Evolutionary conservation across 2,888 invertebrate genomes (phyloP), one percentile per base, ranked within the genome.

Genomic region (Tachystola acroxantha): DNA sequence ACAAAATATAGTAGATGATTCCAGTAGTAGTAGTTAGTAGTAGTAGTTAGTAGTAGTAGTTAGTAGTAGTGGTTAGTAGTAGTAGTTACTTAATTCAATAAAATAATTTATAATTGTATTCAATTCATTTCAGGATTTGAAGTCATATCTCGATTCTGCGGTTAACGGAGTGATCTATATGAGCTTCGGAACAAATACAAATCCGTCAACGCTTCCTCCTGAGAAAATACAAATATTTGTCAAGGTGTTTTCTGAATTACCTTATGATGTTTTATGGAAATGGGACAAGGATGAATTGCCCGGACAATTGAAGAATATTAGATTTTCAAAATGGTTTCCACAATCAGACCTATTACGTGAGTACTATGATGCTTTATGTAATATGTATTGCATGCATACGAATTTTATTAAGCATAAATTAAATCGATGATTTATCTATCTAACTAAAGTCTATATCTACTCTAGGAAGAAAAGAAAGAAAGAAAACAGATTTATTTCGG

Each of bases 121-220:
- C n/a, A n/a, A n/a, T n/a, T n/a, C 10, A 28, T 45, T 67, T 1
- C 43, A 52, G 11, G 56, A 71, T 10, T 14, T 85, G 0, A 53
- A 78, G 39, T 35, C 45, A 3, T 81, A 64, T 40, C 42, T 84
- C 1, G 72, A 80, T 25, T 63, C 67, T 1, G 75, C 84, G 0
- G 58, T 64, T 22, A 46, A 76, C n/a, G 87, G 85, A 0, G 78
- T 84, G 0, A 68, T 87, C 1, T 82, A 77, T 40, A 62, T 87
- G 28, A 87, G 85, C 44, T 71, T 85, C 36, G 87, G 86, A 0
- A 72, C 85, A 1, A 79, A 78, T 20, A 63, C 78, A 1, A 50
- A 63, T 1, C 64, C 75, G 0, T 57, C 64, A 2, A 28, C 51
- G 1, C 44, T 87, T 25, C 66, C 80, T 0, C 44, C 60, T 2